These are phyloP conservation scores for Ovibos moschatus DNA, from an alignment of 2,113 vertebrate genomes.

Conservation along the genomic window DNA sequence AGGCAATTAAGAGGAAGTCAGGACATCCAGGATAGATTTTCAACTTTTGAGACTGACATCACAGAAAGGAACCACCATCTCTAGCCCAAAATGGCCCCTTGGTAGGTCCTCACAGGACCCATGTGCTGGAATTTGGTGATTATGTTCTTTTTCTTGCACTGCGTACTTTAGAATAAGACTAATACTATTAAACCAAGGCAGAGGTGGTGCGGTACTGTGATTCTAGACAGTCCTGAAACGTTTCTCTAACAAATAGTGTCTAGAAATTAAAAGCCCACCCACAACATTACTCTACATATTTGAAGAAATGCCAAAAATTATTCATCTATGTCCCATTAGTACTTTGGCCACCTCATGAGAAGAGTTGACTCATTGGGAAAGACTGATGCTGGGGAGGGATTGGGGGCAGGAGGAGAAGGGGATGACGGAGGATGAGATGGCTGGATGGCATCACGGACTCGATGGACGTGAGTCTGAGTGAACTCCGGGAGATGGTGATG, in stretches of 20 bases:
- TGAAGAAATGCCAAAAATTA: neutral
- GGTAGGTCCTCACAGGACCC: neutral
- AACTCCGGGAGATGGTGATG: no score
- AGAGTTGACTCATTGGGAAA: no score
- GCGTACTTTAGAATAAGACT: neutral
- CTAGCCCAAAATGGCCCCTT: neutral
- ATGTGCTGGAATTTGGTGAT: neutral
- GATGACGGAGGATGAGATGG: no score
- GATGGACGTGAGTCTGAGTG: no score
- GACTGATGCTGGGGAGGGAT: no score
- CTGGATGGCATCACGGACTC: no score
- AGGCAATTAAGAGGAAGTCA: neutral
- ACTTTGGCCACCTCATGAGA: no score
- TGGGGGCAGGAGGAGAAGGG: no score
- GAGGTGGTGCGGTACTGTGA: neutral
- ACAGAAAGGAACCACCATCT: neutral
- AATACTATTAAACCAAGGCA: neutral
- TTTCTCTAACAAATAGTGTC: neutral
- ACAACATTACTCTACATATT: neutral
- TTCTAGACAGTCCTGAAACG: neutral
- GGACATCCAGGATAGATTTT: neutral
- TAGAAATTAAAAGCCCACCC: constrained; percentile 26
- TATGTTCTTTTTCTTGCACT: neutral
- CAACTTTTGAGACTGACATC: neutral
- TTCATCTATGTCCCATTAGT: neutral